phyloP scores from a whole-genome alignment of 2,888 invertebrate species.

The Lasius fuliginosus region DNA sequence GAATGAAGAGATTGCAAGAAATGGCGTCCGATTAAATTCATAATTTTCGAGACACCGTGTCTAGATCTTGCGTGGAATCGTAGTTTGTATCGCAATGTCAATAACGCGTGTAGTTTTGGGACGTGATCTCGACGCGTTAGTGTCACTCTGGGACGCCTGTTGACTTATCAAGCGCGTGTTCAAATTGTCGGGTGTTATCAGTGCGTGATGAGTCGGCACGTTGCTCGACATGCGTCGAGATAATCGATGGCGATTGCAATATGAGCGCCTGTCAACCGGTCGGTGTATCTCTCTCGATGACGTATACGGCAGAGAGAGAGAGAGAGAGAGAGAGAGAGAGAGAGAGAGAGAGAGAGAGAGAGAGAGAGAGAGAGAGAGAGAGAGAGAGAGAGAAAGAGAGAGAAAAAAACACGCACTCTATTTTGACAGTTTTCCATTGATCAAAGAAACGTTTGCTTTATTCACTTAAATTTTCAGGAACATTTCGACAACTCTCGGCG shows the following conservation, averaged over 20 bases:
- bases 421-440: not conserved
- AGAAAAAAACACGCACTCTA: not conserved
- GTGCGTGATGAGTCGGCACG: constrained; percentile 16
- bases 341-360: constrained; percentile 8
- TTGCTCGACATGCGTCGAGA: constrained; percentile 24
- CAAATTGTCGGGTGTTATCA: constrained; percentile 54
- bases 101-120: not conserved
- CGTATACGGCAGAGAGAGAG: not conserved
- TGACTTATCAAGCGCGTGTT: constrained; percentile 34
- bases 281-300: not conserved
- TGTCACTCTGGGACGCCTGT: constrained; percentile 12
- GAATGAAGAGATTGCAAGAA: not conserved
- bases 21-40: not conserved
- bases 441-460: not conserved
- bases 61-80: not conserved
- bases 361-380: constrained; percentile 8
- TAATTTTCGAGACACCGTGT: not conserved
- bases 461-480: not conserved
- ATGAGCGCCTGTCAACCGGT: constrained; percentile 23
- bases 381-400: constrained; percentile 2
- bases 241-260: constrained; percentile 44
- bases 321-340: constrained; percentile 14
- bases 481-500: not conserved
- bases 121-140: constrained; percentile 9
- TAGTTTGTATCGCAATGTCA: not conserved